Evolutionary conservation across 1,140 invertebrate genomes (phyloP).

Genomic region (Saxidomus purpurata): DNA sequence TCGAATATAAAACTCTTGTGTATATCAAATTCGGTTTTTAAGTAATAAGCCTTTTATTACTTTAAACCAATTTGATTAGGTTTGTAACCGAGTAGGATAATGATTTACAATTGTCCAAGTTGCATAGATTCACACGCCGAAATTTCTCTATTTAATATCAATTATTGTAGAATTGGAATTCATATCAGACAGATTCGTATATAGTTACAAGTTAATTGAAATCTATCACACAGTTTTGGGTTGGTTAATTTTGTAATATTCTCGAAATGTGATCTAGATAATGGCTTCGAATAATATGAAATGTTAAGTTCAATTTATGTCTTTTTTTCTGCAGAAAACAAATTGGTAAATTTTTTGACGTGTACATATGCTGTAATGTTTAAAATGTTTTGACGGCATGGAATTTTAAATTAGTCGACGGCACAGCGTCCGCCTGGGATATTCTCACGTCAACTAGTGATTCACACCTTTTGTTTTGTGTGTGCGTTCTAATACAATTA

Average conservation of each 20-base stretch:
- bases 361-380: no score
- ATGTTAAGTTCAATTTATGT: background rate
- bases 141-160: constrained; percentile 45
- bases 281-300: background rate
- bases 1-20: background rate
- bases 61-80: constrained; percentile 31
- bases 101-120: background rate
- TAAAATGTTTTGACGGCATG: no score
- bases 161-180: constrained; percentile 24
- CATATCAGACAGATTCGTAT: constrained; percentile 6
- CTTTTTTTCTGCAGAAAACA: background rate
- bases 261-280: background rate
- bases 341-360: background rate
- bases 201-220: constrained; percentile 42
- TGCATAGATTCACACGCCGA: constrained; percentile 27
- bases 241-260: constrained; percentile 21
- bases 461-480: no score
- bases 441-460: no score
- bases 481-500: no score
- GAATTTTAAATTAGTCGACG: no score
- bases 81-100: background rate
- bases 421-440: no score
- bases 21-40: constrained; percentile 41
- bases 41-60: constrained; percentile 42
- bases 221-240: constrained; percentile 21